These are phyloP conservation scores for Macquaria ambigua DNA, from an alignment of 2,113 vertebrate species.

Conservation along the genomic window DNA sequence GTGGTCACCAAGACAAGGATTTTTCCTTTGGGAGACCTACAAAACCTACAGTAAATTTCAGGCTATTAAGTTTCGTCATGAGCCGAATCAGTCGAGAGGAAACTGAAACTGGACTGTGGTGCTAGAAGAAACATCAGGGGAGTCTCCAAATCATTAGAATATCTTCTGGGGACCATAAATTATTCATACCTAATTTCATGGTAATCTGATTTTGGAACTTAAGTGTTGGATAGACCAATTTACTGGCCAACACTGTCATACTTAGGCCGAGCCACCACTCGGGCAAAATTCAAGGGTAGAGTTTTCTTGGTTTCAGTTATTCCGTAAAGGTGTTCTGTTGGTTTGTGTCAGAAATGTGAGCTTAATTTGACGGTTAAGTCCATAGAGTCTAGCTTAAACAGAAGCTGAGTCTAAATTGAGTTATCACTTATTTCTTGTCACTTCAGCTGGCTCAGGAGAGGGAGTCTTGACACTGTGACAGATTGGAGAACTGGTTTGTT, in stretches of 20 bases:
- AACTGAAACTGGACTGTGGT: neutral
- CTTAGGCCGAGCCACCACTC: neutral
- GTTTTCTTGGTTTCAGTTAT: neutral
- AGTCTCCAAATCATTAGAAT: neutral
- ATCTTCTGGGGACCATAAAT: neutral
- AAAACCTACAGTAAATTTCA: neutral
- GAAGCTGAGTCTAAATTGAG: neutral
- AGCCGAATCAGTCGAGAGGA: neutral
- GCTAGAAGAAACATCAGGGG: neutral
- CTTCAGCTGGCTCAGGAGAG: neutral
- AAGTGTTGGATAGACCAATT: neutral
- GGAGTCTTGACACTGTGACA: neutral
- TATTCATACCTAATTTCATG: neutral
- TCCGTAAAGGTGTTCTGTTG: neutral
- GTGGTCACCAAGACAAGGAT: slow-evolving; percentile 25
- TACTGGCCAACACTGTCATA: neutral
- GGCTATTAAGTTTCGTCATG: neutral
- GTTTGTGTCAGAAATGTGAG: neutral
- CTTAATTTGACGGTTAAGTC: neutral
- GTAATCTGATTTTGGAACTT: neutral
- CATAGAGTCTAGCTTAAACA: neutral
- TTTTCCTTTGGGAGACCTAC: slow-evolving; percentile 15
- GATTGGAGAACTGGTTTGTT: neutral
- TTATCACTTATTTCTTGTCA: neutral
- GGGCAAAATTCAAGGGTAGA: neutral